Conservation (phyloP, 1,140 invertebrate genomes). For the Drosophila sp. region DNA sequence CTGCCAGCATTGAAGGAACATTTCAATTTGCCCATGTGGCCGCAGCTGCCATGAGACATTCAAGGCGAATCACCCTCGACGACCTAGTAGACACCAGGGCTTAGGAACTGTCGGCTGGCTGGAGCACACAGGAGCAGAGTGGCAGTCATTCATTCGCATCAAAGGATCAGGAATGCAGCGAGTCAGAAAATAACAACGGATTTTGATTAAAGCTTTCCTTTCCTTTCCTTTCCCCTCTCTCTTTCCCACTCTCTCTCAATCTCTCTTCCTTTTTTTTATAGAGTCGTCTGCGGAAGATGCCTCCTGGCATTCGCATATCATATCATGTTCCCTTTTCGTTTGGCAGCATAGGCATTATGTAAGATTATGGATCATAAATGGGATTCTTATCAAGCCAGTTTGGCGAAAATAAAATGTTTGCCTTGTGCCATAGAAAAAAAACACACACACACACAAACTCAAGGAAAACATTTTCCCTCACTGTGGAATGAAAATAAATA, state of each 20-base stretch:
- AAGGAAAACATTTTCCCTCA: neutral
- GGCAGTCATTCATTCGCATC: constrained; percentile 80
- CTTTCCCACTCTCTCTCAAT: neutral
- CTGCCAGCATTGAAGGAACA: constrained; percentile 71
- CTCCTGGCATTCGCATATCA: constrained; percentile 16
- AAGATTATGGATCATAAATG: constrained; percentile 83
- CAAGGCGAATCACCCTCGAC: constrained; percentile 56
- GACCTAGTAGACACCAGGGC: constrained; percentile 35
- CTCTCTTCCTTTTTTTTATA: constrained; percentile 53
- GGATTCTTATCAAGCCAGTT: constrained; percentile 74
- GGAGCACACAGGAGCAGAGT: constrained; percentile 22
- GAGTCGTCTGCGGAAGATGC: constrained; percentile 52
- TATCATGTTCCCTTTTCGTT: constrained; percentile 70
- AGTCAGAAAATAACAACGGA: constrained; percentile 84
- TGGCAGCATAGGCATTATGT: constrained; percentile 74
- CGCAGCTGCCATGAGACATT: constrained; percentile 37
- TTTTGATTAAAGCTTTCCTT: constrained; percentile 83
- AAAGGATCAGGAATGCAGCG: constrained; percentile 83
- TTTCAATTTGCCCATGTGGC: constrained; percentile 82
- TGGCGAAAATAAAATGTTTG: constrained; percentile 32
- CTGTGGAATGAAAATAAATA: neutral
- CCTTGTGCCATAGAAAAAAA: constrained; percentile 4
- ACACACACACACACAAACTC: neutral
- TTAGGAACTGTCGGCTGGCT: constrained; percentile 19
- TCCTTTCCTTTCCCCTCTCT: neutral